Evolutionary conservation across 2,797 vertebrate species (phyloP), one percentile per base, ranked within the genome.

Genomic region (Echiichthys vipera): DNA sequence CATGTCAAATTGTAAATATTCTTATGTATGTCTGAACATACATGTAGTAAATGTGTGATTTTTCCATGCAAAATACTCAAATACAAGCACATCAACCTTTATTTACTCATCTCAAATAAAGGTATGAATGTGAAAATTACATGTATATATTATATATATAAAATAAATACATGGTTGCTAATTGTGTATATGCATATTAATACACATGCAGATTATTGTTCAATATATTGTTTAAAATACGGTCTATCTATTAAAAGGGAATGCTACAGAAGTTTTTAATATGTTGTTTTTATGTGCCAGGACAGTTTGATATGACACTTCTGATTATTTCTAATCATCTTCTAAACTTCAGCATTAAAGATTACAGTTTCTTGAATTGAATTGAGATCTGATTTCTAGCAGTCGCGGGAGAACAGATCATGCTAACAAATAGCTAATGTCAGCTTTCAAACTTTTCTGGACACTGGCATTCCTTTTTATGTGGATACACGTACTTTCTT

Each of bases 41-140:
- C 87, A 91, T 80, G 37, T 57, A 45, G 24, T 64, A 62, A 64
- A 71, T 27, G 78, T 87, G 78, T 90, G 86, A 59, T 54, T 70
- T 81, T 25, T 63, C 65, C 47, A 36, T 72, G 40, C 32, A 65
- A 65, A 72, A 58, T 58, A 49, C 32, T 78, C 66, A 57, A n/a
- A n/a, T 57, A 67, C 59, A 67, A 78, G 36, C 78, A 83, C 55
- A 82, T 61, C 62, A 59, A 77, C 69, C 83, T 89, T 85, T 89
- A 90, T 88, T 84, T 83, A 74, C 56, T 50, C 17, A 65, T 63
- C 37, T 50, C 5, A 78, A 84, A 89, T 89, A 81, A 91, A 91
- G 82, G 80, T 68, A 73, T 45, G 25, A 25, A 83, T 84, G 69
- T 83, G 55, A 24, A 46, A 43, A 22, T 50, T 4, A 70, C 70